Base-by-base conservation (phyloP, 1,140 invertebrate species). In the Pachypsylla venusta region DNA sequence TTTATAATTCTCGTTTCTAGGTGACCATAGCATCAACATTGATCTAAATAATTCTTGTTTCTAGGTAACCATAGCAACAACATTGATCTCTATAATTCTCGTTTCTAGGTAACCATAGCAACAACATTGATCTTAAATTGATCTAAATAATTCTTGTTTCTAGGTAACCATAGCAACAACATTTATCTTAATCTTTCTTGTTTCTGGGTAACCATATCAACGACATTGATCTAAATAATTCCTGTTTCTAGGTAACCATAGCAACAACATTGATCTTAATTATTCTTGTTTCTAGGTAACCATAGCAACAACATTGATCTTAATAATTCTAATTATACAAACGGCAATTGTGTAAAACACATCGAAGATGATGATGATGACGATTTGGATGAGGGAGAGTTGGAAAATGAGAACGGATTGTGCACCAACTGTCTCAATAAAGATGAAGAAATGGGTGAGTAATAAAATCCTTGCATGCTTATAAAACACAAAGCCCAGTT, bases 401-500 rank as follows among this genome's bases (percentile, higher is more conserved):
- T n/a, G n/a, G n/a, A n/a, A n/a, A 35, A 16, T 35, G 10, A 35
- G 42, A 48, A 48, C 42, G n/a, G 42, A 48, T n/a, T 48, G 42
- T 48, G 42, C 22, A n/a, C n/a, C 42, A 4, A 19, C 42, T 5
- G n/a, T 48, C n/a, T 48, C n/a, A 48, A 48, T 19, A 4, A n/a
- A 10, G 42, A 48, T 19, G 42, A 48, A 5, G 42, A 48, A 19
- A 48, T 48, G 42, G 42, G 42, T 48, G n/a, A 48, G 42, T 48
- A 35, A 7, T n/a, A 35, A n/a, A n/a, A n/a, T n/a, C n/a, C n/a
- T n/a, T n/a, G n/a, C n/a, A n/a, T n/a, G n/a, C n/a, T n/a, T n/a
- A n/a, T n/a, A n/a, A n/a, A n/a, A n/a, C n/a, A n/a, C n/a, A n/a
- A n/a, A n/a, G n/a, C n/a, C n/a, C n/a, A n/a, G n/a, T n/a, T n/a